Base-by-base conservation (phyloP, 2,113 vertebrate genomes). In the Crocuta crocuta region DNA sequence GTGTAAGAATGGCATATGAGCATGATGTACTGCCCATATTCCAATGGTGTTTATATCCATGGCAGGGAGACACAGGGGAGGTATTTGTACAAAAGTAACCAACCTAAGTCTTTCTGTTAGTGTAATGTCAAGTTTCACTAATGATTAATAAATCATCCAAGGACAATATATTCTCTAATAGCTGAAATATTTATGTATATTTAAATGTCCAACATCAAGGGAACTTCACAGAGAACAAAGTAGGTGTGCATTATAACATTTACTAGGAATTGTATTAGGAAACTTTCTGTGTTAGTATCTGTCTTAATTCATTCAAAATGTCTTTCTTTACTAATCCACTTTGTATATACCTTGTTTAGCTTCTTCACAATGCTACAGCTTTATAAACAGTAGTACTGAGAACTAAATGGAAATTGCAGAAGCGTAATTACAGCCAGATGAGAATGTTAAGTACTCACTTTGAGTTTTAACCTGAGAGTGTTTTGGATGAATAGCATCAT, bases 321-420 rank as follows among this genome's bases (percentile, higher is more conserved):
- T 93, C 65, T 95, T 76, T 87, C 63, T 88, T 94, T 91, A 93
- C 26, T 95, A 55, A 94, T 53, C 28, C 66, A 84, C 61, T 94
- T 81, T 86, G 78, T 94, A 90, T 45, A 26, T 28, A 79, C 7
- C 24, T 96, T 90, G 53, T 74, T 97, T 68, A 92, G 81, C 24
- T 93, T 93, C 35, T 68, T 88, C 71, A 82, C 35, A 89, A 70
- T 24, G 58, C 53, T 55, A 92, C 76, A 84, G 21, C 65, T 97
- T 73, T 95, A 48, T 73, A 92, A 90, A 91, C 78, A 89, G n/a
- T 35, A 58, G 66, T 63, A 53, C 48, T n/a, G 53, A 78, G 78
- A 94, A 91, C 73, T 80, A 74, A 95, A 89, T 80, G 28, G 68
- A 90, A 96, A 85, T 76, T 74, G 76, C 88, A 79, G n/a, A 89